These are phyloP conservation scores for Podilymbus podiceps DNA, from an alignment of 2,113 vertebrate species.

Conservation along the genomic window DNA sequence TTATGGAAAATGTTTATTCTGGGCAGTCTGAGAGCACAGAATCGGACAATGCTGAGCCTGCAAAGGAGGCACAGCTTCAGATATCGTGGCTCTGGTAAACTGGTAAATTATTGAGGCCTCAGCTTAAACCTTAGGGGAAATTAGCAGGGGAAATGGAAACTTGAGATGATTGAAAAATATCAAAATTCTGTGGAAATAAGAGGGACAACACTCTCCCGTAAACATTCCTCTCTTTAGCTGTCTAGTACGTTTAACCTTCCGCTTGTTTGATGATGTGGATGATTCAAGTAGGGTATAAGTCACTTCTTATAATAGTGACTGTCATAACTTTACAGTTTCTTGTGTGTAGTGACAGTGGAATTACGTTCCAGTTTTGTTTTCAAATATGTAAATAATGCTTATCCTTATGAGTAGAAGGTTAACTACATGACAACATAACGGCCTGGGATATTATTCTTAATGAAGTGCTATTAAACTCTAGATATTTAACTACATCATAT, in stretches of 20 bases:
- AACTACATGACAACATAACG: constrained; percentile 32
- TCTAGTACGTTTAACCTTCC: background rate
- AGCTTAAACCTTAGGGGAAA: background rate
- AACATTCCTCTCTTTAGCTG: background rate
- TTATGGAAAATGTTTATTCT: background rate
- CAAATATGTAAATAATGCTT: constrained; percentile 4
- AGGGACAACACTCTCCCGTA: background rate
- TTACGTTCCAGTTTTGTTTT: constrained; percentile 26
- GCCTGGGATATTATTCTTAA: constrained; percentile 49
- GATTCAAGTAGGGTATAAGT: background rate
- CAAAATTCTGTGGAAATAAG: background rate
- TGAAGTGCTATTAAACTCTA: constrained; percentile 44
- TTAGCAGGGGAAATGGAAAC: background rate
- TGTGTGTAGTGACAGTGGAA: background rate
- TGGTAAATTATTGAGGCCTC: background rate
- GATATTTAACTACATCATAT: constrained; percentile 54
- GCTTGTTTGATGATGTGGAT: background rate
- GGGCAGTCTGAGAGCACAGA: background rate
- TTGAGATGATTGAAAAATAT: background rate
- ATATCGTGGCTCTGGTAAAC: background rate
- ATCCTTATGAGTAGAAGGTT: constrained; percentile 19
- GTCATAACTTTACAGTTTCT: background rate
- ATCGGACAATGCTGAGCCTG: background rate
- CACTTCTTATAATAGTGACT: background rate
- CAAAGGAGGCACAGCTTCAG: background rate